Evolutionary conservation across 2,888 invertebrate genomes (phyloP).

Genomic region (Lochmaea capreae): DNA sequence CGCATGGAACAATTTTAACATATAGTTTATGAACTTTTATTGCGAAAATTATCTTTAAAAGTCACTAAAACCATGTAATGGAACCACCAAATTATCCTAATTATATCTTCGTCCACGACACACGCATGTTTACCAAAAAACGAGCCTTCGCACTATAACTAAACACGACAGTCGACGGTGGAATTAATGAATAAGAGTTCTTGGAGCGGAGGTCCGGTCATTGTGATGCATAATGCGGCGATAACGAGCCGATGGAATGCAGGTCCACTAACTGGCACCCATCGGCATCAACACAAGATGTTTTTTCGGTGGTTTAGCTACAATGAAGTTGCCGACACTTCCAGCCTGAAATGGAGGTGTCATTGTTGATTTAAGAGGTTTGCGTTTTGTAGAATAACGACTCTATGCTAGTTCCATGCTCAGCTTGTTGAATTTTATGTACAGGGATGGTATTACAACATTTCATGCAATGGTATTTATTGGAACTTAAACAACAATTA

Average conservation of each 20-base stretch:
- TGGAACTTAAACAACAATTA: not conserved
- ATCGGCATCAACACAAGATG: constrained; percentile 25
- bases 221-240: constrained; percentile 50
- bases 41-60: not conserved
- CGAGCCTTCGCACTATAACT: constrained; percentile 21
- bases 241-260: constrained; percentile 51
- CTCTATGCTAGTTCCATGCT: not conserved
- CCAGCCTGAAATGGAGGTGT: not conserved
- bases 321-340: constrained; percentile 20
- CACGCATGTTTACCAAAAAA: constrained; percentile 6
- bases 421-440: not conserved
- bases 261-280: constrained; percentile 39
- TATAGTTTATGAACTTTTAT: too few relatives aligned
- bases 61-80: not conserved
- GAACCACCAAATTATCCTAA: not conserved
- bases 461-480: not conserved
- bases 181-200: constrained; percentile 44
- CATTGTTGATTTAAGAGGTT: constrained; percentile 7
- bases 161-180: constrained; percentile 22
- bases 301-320: constrained; percentile 27
- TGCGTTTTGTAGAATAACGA: not conserved
- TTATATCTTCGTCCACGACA: not conserved
- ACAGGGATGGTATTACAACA: not conserved
- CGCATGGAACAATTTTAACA: not conserved
- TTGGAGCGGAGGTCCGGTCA: constrained; percentile 35